phyloP scores from a whole-genome alignment of 2,797 vertebrate species.

The Molossus alvarezi region DNA sequence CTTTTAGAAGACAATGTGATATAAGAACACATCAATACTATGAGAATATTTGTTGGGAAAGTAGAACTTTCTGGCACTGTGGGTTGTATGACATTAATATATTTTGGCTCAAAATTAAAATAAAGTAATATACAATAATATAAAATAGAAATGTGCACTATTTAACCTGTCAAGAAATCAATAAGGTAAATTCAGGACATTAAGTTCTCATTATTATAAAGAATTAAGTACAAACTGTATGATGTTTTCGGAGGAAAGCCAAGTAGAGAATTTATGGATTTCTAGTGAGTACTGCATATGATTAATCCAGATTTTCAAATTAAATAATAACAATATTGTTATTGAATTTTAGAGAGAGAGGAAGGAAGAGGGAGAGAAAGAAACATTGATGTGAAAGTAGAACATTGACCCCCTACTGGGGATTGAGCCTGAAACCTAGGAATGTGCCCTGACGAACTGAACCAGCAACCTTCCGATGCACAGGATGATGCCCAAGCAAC shows the following conservation, averaged over 20 bases:
- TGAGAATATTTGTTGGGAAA: too few relatives aligned
- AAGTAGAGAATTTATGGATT: background rate
- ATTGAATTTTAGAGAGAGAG: background rate
- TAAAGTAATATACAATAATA: background rate
- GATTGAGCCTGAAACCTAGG: background rate
- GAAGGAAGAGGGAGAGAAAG: background rate
- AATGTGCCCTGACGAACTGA: background rate
- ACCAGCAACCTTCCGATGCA: background rate
- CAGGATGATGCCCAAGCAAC: background rate
- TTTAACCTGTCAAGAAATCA: background rate
- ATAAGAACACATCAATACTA: too few relatives aligned
- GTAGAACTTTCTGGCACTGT: too few relatives aligned
- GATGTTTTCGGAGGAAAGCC: background rate
- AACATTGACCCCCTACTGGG: background rate
- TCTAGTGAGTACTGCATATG: background rate
- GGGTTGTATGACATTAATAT: background rate
- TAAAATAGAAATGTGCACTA: background rate
- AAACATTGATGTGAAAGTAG: background rate
- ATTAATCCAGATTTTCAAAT: conserved; percentile 5
- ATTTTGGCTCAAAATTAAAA: background rate
- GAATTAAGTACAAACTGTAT: background rate
- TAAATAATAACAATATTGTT: background rate
- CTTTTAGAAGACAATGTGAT: too few relatives aligned
- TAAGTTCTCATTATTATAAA: background rate
- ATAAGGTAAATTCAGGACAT: background rate